Conservation (phyloP, 1,140 invertebrate species). For the roundworm (Caenorhabditis elegans) region DNA sequence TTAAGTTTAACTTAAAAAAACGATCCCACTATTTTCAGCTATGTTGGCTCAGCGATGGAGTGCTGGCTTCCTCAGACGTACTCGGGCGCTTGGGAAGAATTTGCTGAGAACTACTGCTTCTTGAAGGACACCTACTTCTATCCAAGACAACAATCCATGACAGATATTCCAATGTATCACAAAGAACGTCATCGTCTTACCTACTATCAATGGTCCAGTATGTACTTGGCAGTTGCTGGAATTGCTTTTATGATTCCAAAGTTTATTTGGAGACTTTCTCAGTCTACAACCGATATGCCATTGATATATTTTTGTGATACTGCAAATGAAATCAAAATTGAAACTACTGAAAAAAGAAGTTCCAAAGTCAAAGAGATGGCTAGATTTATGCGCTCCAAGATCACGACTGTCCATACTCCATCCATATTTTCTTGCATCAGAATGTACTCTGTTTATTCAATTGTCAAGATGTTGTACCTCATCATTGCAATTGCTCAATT, state of each 20-base stretch:
- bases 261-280: background rate
- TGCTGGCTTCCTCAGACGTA: constrained; percentile 13
- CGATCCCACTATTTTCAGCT: no score
- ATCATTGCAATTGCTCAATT: background rate
- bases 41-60: constrained; percentile 3
- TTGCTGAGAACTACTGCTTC: constrained; percentile 22
- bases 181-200: constrained; percentile 6
- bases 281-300: background rate
- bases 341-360: background rate
- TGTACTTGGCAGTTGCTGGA: constrained; percentile 22
- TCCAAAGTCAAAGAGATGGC: background rate
- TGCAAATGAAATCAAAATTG: background rate
- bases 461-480: constrained; percentile 9
- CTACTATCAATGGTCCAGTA: constrained; percentile 16
- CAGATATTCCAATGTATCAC: background rate
- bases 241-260: constrained; percentile 9
- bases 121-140: constrained; percentile 8
- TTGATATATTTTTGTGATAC: constrained; percentile 9
- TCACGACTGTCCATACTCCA: constrained; percentile 4
- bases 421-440: background rate
- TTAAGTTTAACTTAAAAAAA: no score
- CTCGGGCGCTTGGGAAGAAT: constrained; percentile 18
- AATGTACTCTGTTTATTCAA: constrained; percentile 3
- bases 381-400: background rate
- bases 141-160: background rate